phyloP scores from a whole-genome alignment of 1,140 invertebrate genomes.

The Cataglyphis hispanica region DNA sequence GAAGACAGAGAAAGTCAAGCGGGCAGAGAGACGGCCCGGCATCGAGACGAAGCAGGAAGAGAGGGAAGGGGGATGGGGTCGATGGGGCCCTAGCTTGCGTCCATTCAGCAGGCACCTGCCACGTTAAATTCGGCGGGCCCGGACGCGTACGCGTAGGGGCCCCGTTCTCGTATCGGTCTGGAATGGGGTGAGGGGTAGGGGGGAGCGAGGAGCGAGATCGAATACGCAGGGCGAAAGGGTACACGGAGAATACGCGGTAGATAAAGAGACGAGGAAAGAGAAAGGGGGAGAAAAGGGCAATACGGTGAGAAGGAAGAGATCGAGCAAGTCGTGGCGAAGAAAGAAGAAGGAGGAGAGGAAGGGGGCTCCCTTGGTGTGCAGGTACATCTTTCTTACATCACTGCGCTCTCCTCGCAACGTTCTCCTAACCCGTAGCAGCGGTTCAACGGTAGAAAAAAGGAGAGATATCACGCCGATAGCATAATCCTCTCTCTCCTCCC shows the following conservation, averaged over 20 bases:
- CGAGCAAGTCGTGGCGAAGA: background rate
- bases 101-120: conserved; percentile 78
- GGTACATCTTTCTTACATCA: conserved; percentile 76
- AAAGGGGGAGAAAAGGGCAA: background rate
- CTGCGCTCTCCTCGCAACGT: conserved; percentile 47
- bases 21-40: conserved; percentile 30
- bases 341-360: conserved; percentile 41
- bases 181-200: background rate
- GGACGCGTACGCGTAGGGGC: conserved; percentile 1
- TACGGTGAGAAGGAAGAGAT: background rate
- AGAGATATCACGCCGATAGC: conserved; percentile 71
- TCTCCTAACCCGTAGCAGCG: conserved; percentile 50
- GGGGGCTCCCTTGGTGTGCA: conserved; percentile 54
- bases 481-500: conserved; percentile 26
- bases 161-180: conserved; percentile 34
- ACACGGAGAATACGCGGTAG: background rate
- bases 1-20: conserved; percentile 28
- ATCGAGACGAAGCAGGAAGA: conserved; percentile 39
- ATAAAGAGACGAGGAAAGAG: background rate
- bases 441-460: conserved; percentile 60
- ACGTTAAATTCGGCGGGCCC: conserved; percentile 74
- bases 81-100: conserved; percentile 59
- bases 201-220: background rate
- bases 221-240: conserved; percentile 8
- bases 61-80: background rate